phyloP scores from a whole-genome alignment of 2,888 invertebrate species.

The Ochropacha duplaris region DNA sequence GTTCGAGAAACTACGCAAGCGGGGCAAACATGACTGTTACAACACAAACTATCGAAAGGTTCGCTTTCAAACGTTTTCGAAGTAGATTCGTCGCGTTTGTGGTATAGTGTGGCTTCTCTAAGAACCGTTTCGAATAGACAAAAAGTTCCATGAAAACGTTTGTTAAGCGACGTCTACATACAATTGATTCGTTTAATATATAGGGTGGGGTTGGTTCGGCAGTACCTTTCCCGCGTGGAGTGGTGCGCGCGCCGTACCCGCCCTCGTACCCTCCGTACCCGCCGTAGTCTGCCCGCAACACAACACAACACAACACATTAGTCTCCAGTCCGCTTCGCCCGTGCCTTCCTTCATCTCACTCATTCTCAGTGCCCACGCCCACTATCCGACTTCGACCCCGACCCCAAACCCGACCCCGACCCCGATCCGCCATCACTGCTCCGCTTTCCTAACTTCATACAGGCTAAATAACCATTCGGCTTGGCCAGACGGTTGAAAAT shows the following conservation, averaged over 20 bases:
- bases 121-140: not conserved
- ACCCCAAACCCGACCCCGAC: no score
- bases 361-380: constrained; percentile 13
- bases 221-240: constrained; percentile 95
- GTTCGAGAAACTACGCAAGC: constrained; percentile 32
- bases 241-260: constrained; percentile 93
- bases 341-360: constrained; percentile 48
- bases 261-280: constrained; percentile 94
- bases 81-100: constrained; percentile 1
- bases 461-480: no score
- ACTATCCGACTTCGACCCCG: not conserved
- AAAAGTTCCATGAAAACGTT: constrained; percentile 12
- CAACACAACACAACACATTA: constrained; percentile 79
- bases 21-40: constrained; percentile 34
- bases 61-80: constrained; percentile 32
- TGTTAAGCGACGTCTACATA: constrained; percentile 14
- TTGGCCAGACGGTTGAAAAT: no score
- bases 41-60: constrained; percentile 28
- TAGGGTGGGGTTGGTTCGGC: constrained; percentile 40
- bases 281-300: constrained; percentile 90
- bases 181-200: constrained; percentile 15
- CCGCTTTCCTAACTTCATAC: no score
- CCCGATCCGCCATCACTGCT: not conserved
- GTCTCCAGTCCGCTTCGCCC: constrained; percentile 40
- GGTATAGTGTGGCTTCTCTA: not conserved